These are phyloP conservation scores for Percopsis transmontana DNA, from an alignment of 2,113 vertebrate species.

Conservation along the genomic window DNA sequence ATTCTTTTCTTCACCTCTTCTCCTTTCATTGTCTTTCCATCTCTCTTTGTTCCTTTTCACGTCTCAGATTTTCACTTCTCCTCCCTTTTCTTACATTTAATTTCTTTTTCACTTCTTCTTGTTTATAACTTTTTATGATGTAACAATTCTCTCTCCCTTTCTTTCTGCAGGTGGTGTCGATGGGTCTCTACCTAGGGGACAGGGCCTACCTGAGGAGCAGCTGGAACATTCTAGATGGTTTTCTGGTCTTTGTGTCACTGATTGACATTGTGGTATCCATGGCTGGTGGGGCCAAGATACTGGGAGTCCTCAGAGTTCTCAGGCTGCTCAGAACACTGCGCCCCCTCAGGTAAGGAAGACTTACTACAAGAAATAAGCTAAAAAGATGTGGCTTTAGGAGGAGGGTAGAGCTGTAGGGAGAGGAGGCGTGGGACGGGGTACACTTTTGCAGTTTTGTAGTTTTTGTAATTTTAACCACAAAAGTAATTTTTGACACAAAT, in stretches of 20 bases:
- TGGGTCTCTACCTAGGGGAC: slow-evolving; percentile 71
- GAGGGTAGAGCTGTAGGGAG: too few species aligned
- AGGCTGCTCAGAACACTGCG: slow-evolving; percentile 67
- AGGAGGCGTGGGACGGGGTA: too few species aligned
- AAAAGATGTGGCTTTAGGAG: too few species aligned
- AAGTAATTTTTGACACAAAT: neutral
- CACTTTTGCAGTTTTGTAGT: neutral
- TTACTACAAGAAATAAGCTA: neutral
- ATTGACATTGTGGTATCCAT: slow-evolving; percentile 74
- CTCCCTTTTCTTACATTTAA: neutral
- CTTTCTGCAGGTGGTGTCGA: slow-evolving; percentile 61
- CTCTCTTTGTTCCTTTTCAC: slow-evolving; percentile 5
- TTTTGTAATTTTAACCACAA: neutral
- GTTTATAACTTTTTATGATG: neutral
- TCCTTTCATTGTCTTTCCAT: neutral
- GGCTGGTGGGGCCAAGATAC: slow-evolving; percentile 73
- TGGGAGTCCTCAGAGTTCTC: slow-evolving; percentile 72
- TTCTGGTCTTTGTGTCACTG: slow-evolving; percentile 72
- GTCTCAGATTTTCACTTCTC: neutral
- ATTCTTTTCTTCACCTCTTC: slow-evolving; percentile 1
- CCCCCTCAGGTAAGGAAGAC: slow-evolving; percentile 78
- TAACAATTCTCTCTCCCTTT: neutral
- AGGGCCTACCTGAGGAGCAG: slow-evolving; percentile 71
- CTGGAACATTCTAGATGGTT: slow-evolving; percentile 75
- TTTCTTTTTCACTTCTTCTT: neutral